Percentiles rank a stretch among this genome's conserved stretches.
phyloP scores from a whole-genome alignment of 2,888 invertebrate species.

The Trissolcus brochymenae region DNA sequence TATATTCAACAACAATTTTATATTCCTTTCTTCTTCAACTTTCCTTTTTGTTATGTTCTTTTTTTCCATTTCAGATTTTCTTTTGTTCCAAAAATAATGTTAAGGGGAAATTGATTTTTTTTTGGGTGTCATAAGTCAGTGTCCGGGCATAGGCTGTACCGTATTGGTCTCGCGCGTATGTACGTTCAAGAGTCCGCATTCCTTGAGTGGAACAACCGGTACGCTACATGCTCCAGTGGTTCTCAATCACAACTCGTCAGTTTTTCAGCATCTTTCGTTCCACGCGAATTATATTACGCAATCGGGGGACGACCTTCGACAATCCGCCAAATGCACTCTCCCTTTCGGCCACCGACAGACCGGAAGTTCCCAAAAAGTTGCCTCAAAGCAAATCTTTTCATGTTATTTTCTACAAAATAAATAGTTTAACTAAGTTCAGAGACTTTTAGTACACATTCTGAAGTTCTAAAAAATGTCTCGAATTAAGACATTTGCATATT shows the following conservation, averaged over 20 bases:
- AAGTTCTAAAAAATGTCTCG: no score
- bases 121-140: slow-evolving; percentile 42
- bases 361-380: slow-evolving; percentile 15
- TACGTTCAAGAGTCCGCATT: slow-evolving; percentile 72
- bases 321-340: slow-evolving; percentile 45
- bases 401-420: not conserved
- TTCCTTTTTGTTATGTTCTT: no score
- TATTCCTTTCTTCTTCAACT: no score
- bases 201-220: slow-evolving; percentile 77
- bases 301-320: slow-evolving; percentile 39
- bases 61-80: no score
- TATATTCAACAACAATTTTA: no score
- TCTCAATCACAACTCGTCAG: slow-evolving; percentile 65
- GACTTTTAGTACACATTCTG: no score
- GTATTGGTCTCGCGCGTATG: slow-evolving; percentile 59
- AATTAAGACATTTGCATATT: no score
- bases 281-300: slow-evolving; percentile 51
- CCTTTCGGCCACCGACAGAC: slow-evolving; percentile 37
- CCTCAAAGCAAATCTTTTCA: not conserved
- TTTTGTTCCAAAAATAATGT: not conserved
- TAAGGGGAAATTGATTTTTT: slow-evolving; percentile 23
- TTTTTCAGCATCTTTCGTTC: slow-evolving; percentile 38
- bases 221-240: slow-evolving; percentile 75
- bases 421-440: no score
- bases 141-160: slow-evolving; percentile 35